Evolutionary conservation across 2,113 vertebrate species (phyloP).

Genomic region (Gorsachius goisagi): DNA sequence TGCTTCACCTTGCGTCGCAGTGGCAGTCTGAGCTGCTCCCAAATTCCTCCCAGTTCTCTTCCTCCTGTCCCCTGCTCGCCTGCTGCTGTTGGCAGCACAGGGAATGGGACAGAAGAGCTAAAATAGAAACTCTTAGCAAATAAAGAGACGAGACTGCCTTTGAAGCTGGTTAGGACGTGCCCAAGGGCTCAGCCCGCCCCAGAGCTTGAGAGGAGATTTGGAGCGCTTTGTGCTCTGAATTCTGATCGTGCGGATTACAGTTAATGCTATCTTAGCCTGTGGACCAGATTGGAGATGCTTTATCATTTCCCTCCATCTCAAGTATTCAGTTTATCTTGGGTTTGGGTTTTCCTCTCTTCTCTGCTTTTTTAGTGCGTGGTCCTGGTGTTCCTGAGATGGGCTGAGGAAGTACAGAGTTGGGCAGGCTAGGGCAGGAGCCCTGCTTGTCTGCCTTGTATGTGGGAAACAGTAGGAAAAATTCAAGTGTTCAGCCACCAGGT

Average conservation of each 20-base stretch:
- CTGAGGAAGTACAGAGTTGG: not conserved
- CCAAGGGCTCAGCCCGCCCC: not conserved
- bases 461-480: not conserved
- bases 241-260: not conserved
- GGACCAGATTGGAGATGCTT: not conserved
- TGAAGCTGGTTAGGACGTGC: not conserved
- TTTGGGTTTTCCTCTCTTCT: not conserved
- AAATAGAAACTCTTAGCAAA: slow-evolving; percentile 41
- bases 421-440: not conserved
- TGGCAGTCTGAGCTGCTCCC: not conserved
- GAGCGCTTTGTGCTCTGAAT: slow-evolving; percentile 5
- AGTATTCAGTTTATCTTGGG: not conserved
- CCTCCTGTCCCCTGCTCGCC: not conserved
- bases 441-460: not conserved
- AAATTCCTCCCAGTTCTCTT: not conserved
- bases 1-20: not conserved
- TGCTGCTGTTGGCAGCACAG: not conserved
- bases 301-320: not conserved
- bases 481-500: not conserved
- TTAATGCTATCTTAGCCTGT: slow-evolving; percentile 6
- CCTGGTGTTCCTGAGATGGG: not conserved
- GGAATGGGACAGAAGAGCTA: not conserved
- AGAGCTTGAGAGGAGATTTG: slow-evolving; percentile 20
- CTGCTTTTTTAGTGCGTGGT: not conserved
- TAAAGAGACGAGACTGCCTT: not conserved